Base-by-base conservation (phyloP, 2,113 vertebrate genomes). In the Alexandromys fortis region DNA sequence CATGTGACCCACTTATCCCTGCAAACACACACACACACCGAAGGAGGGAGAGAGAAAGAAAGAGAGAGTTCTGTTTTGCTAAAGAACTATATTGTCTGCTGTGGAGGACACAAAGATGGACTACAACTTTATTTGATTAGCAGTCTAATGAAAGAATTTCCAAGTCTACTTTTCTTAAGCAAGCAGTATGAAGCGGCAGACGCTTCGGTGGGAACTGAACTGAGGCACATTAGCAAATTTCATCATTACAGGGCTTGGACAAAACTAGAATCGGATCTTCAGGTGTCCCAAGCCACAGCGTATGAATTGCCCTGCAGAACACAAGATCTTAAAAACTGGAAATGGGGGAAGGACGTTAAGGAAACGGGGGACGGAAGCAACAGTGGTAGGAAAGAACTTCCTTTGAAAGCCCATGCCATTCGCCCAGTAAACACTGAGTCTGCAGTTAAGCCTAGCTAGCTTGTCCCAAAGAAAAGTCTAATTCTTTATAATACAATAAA, bases 401-500 rank as follows among this genome's bases (percentile, higher is more conserved):
- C 35, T 87, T 90, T 79, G 52, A 86, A 97, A 81, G 38, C 19
- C 13, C 4, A 87, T 87, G 55, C 70, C 42, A 52, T 76, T 83
- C 87, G 89, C 28, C 52, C 38, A 88, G 75, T 17, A 94, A 95
- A 90, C 12, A 91, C 14, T 79, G 28, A 77, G 16, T 79, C 76
- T 92, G 68, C 14, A 83, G 8, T 28, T 81, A 58, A 95, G 28
- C 19, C 19, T 77, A 78, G 38, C 33, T 67, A 91, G 52, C 42
- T 89, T 93, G 89, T 81, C 38, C 38, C 58, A 83, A 72, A 87
- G 19, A 76, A 92, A 89, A 17, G 49, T 92, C 76, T 28, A 91
- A 92, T 93, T 75, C 49, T 85, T 22, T 30, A 65, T n/a, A 82
- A 81, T 85, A 42, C 35, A 94, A 92, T 58, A 87, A 87, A 68